phyloP scores from a whole-genome alignment of 2,888 invertebrate species.

The Leptopilina myrica region DNA sequence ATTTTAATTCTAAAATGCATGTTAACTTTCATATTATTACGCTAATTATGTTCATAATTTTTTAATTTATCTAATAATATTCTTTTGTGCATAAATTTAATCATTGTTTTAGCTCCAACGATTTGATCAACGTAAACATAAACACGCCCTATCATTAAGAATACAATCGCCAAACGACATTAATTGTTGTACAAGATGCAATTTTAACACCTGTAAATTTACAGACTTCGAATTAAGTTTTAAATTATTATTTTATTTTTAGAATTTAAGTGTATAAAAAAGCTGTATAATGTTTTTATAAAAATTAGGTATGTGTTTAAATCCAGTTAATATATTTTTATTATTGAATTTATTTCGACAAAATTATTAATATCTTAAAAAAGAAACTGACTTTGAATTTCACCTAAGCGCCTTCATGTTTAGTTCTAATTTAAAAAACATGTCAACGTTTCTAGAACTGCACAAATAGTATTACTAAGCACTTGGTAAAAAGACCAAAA shows the following conservation, averaged over 20 bases:
- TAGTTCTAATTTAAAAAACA: neutral
- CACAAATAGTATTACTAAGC: conserved; percentile 35
- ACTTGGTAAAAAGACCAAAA: neutral
- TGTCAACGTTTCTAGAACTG: conserved; percentile 11
- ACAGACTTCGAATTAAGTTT: conserved; percentile 28
- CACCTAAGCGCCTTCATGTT: conserved; percentile 27
- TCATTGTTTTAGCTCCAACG: conserved; percentile 86
- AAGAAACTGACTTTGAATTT: conserved; percentile 5
- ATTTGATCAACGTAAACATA: conserved; percentile 94
- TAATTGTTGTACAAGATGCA: conserved; percentile 38
- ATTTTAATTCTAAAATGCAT: neutral
- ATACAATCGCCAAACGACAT: conserved; percentile 45
- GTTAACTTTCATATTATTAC: neutral
- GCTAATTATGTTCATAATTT: neutral
- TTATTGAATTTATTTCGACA: neutral
- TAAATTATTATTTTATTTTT: conserved; percentile 16
- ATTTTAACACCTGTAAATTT: conserved; percentile 7
- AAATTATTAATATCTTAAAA: neutral
- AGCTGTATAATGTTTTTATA: neutral
- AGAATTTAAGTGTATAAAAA: neutral
- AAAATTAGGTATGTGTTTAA: conserved; percentile 10
- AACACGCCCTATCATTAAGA: conserved; percentile 86
- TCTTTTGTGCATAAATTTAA: conserved; percentile 53
- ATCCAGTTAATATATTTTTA: conserved; percentile 8
- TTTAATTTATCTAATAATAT: neutral